A percentile compares a stretch with the other conserved stretches of the same genome.
phyloP scores from a whole-genome alignment of 2,888 invertebrate species.

The Rhodophaea formosa region DNA sequence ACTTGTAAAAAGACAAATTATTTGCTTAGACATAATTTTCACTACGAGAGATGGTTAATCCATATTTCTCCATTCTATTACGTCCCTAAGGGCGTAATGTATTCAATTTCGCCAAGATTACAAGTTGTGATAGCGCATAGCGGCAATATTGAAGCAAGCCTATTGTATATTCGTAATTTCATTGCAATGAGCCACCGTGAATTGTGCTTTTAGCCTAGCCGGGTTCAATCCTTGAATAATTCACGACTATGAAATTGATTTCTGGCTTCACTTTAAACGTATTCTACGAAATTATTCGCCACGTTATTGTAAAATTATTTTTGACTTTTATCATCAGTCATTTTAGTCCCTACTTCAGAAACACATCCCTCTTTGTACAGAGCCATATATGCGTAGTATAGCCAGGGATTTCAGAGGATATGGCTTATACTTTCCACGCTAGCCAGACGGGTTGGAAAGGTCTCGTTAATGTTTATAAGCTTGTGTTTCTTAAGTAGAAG shows the following conservation, averaged over 20 bases:
- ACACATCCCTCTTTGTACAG: too few relatives aligned
- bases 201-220: slow-evolving; percentile 16
- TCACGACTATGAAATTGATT: slow-evolving; percentile 18
- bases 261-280: neutral
- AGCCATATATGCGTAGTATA: too few relatives aligned
- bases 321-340: neutral
- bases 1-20: too few relatives aligned
- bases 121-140: slow-evolving; percentile 7
- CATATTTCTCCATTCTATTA: neutral
- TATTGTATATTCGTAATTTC: slow-evolving; percentile 19
- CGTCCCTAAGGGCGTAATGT: neutral
- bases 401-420: too few relatives aligned
- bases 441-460: too few relatives aligned
- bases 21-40: too few relatives aligned
- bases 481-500: too few relatives aligned
- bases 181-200: slow-evolving; percentile 17
- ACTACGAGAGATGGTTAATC: too few relatives aligned
- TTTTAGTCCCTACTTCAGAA: too few relatives aligned
- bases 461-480: too few relatives aligned
- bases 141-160: slow-evolving; percentile 16
- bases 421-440: too few relatives aligned
- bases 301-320: slow-evolving; percentile 4
- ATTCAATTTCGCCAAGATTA: slow-evolving; percentile 11
- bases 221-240: slow-evolving; percentile 13
- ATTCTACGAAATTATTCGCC: neutral